phyloP scores from a whole-genome alignment of 2,113 vertebrate species.

The Phocoena sinus region DNA sequence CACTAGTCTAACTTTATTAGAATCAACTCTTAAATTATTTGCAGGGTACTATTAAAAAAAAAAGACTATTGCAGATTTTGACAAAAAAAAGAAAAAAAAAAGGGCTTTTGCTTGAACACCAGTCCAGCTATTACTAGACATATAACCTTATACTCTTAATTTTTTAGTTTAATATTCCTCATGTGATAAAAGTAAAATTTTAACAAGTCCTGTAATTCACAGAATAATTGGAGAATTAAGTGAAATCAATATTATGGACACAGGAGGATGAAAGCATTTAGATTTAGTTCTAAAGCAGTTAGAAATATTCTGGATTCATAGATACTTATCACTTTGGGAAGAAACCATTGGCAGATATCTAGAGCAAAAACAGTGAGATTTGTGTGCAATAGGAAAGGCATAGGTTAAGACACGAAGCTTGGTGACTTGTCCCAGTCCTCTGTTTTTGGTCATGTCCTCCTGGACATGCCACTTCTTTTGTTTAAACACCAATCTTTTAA shows the following conservation, averaged over 20 bases:
- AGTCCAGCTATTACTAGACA: background rate
- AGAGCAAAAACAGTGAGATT: background rate
- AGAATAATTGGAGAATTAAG: background rate
- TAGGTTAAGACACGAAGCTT: background rate
- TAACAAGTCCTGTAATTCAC: background rate
- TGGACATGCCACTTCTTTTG: background rate
- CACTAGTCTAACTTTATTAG: background rate
- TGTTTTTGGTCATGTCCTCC: background rate
- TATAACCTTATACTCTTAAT: background rate
- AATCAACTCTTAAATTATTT: slow-evolving; percentile 4
- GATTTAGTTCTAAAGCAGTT: background rate
- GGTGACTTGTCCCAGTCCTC: background rate
- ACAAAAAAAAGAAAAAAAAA: background rate
- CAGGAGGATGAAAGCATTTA: background rate
- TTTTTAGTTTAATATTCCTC: background rate
- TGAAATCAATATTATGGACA: background rate
- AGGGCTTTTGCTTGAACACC: background rate
- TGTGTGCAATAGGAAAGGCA: background rate
- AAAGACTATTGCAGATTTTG: background rate
- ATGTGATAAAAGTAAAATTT: background rate
- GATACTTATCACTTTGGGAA: background rate
- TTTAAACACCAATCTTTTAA: background rate
- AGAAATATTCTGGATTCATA: background rate
- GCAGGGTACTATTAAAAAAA: background rate
- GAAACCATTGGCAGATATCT: background rate